Conservation (phyloP, 1,140 invertebrate genomes). For the Plutomurus gul region DNA sequence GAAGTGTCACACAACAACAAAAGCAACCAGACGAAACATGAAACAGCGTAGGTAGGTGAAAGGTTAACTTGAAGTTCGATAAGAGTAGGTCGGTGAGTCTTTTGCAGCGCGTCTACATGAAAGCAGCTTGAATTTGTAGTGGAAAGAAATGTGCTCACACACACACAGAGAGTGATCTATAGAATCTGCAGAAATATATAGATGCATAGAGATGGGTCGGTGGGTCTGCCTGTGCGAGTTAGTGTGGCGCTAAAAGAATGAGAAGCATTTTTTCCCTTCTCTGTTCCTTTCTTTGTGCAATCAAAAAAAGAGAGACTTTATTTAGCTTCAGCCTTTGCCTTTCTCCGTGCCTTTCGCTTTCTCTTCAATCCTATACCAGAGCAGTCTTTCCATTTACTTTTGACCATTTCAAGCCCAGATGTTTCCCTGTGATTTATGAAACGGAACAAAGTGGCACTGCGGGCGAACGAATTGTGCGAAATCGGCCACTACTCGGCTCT, state of each 20-base stretch:
- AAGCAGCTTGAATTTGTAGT: too few species aligned
- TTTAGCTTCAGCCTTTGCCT: background rate
- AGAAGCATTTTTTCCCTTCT: background rate
- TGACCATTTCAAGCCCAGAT: slow-evolving; percentile 51
- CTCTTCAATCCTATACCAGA: too few species aligned
- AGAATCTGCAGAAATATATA: too few species aligned
- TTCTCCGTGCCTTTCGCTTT: background rate
- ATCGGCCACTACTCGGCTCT: background rate
- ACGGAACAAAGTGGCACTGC: slow-evolving; percentile 32
- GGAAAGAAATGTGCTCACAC: too few species aligned
- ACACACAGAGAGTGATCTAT: too few species aligned
- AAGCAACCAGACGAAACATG: too few species aligned
- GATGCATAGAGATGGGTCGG: background rate
- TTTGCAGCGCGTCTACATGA: too few species aligned
- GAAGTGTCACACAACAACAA: too few species aligned
- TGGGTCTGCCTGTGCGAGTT: background rate
- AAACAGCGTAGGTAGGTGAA: too few species aligned
- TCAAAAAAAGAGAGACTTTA: background rate
- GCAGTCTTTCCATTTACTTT: slow-evolving; percentile 7
- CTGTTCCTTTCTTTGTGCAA: background rate
- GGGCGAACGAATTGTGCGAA: slow-evolving; percentile 9
- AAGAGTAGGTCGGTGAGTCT: too few species aligned
- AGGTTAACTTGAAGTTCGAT: too few species aligned
- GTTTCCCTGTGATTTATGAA: slow-evolving; percentile 51
- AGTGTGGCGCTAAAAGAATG: background rate